These are phyloP conservation scores for Pammene aurita DNA, from an alignment of 2,888 invertebrate genomes.

Conservation along the genomic window DNA sequence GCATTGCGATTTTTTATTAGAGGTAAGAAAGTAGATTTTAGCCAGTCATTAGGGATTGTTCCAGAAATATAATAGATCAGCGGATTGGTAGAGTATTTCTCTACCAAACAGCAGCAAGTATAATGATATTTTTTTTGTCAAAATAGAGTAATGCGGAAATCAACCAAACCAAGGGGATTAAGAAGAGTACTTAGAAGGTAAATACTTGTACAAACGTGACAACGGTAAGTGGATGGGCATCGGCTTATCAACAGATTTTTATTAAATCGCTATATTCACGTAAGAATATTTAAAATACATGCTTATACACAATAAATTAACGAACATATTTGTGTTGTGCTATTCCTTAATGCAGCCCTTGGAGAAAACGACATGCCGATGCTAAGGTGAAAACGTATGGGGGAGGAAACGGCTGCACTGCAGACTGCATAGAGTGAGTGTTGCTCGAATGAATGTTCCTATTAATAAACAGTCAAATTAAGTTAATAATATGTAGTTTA, in stretches of 20 bases:
- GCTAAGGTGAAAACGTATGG: constrained; percentile 48
- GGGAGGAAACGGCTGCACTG: constrained; percentile 46
- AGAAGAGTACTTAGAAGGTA: constrained; percentile 23
- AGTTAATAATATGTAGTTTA: too few species aligned
- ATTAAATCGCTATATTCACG: too few species aligned
- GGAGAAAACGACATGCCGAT: constrained; percentile 53
- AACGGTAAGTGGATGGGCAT: neutral
- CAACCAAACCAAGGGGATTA: constrained; percentile 10
- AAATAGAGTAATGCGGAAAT: neutral
- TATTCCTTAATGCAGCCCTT: constrained; percentile 55
- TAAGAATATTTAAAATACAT: neutral
- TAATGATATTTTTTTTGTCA: neutral
- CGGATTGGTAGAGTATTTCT: too few species aligned
- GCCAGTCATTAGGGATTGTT: too few species aligned
- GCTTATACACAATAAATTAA: neutral
- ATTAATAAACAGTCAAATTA: too few species aligned
- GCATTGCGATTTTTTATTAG: too few species aligned
- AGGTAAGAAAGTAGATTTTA: too few species aligned
- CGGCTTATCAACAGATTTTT: neutral
- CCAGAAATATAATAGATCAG: too few species aligned
- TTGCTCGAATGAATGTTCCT: neutral
- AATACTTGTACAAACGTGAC: neutral
- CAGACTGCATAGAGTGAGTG: constrained; percentile 60
- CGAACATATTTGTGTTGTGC: neutral
- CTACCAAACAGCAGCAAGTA: too few species aligned